These are phyloP conservation scores for Phyllopteryx taeniolatus DNA, from an alignment of 2,113 vertebrate genomes.

Conservation along the genomic window DNA sequence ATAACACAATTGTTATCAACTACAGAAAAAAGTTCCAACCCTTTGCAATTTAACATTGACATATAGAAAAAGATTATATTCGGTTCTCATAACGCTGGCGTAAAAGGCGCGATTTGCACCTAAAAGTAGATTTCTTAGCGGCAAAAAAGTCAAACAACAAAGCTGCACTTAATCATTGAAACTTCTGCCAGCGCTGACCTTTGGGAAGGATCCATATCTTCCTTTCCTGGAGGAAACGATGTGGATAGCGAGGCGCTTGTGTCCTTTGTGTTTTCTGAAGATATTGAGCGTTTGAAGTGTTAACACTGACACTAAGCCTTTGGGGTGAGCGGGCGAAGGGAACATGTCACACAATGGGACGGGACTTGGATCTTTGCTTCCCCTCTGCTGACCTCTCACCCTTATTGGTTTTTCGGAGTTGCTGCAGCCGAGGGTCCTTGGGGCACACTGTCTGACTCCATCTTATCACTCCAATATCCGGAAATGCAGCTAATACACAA, in stretches of 20 bases:
- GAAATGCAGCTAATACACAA: conserved; percentile 9
- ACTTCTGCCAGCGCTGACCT: conserved; percentile 76
- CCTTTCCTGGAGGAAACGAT: conserved; percentile 69
- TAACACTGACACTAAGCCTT: conserved; percentile 78
- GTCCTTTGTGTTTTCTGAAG: conserved; percentile 78
- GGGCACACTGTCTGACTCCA: conserved; percentile 66
- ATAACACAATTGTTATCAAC: conserved; percentile 24
- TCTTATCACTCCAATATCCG: conserved; percentile 63
- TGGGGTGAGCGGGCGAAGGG: conserved; percentile 69
- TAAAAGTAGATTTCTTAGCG: conserved; percentile 59
- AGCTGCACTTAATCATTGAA: conserved; percentile 73
- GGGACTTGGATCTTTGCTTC: conserved; percentile 76
- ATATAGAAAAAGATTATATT: conserved; percentile 54
- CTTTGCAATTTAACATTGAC: conserved; percentile 47
- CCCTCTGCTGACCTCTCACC: conserved; percentile 72
- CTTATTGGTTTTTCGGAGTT: conserved; percentile 69
- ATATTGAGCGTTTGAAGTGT: conserved; percentile 82
- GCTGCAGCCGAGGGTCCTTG: conserved; percentile 56
- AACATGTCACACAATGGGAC: conserved; percentile 76
- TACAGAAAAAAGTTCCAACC: conserved; percentile 5
- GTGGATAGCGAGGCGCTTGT: conserved; percentile 72
- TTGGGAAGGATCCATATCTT: conserved; percentile 76
- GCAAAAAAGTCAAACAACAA: conserved; percentile 74
- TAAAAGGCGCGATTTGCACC: conserved; percentile 57
- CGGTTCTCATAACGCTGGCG: conserved; percentile 41